Percentiles rank a stretch among this genome's conserved stretches.
These are phyloP conservation scores for Paralvinella palmiformis DNA, from an alignment of 1,140 invertebrate species.

Conservation along the genomic window DNA sequence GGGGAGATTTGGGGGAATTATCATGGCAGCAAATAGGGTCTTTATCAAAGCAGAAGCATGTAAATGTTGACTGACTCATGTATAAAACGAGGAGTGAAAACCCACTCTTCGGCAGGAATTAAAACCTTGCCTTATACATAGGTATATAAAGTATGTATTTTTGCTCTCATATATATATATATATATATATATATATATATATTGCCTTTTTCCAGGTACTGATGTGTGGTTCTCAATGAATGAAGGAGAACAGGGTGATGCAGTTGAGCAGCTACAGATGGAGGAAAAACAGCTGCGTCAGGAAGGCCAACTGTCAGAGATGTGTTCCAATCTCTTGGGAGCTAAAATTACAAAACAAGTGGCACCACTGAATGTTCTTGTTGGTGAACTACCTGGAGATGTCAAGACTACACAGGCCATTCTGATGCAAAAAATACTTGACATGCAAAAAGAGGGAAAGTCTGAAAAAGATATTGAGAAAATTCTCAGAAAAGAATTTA, in stretches of 20 bases:
- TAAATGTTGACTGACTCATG: no score
- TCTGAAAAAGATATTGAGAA: conserved; percentile 25
- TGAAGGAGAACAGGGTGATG: conserved; percentile 30
- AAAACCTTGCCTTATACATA: no score
- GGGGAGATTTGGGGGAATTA: no score
- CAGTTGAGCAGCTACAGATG: conserved; percentile 26
- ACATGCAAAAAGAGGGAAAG: conserved; percentile 25
- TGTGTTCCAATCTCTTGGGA: conserved; percentile 1
- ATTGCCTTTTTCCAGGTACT: conserved; percentile 13
- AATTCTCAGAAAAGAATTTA: conserved; percentile 24
- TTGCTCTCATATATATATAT: no score
- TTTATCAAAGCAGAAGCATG: no score
- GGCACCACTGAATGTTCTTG: neutral
- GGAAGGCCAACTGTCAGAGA: neutral
- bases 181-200: no score
- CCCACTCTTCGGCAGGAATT: no score
- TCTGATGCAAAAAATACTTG: conserved; percentile 18
- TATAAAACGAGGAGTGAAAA: no score
- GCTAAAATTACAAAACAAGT: conserved; percentile 5
- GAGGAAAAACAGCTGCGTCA: conserved; percentile 26
- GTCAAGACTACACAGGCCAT: conserved; percentile 13
- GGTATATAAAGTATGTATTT: no score
- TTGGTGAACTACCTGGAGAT: neutral
- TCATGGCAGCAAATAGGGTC: no score
- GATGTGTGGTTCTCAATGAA: conserved; percentile 13